Conservation (phyloP, 2,888 invertebrate genomes). For the Fragum whitleyi region DNA sequence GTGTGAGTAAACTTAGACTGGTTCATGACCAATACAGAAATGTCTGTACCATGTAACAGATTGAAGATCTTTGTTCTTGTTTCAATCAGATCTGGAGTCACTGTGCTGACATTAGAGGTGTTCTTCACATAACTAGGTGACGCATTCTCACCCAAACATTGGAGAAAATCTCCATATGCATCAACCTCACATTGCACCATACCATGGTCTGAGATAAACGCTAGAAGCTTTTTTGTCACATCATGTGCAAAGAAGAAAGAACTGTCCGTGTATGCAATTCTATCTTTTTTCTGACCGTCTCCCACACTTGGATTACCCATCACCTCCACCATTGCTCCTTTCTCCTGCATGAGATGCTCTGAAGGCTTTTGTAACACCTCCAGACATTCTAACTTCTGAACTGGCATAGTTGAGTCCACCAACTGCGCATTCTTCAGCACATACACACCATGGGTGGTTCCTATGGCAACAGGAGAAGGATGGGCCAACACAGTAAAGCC, state of each 20-base stretch:
- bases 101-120: slow-evolving; percentile 77
- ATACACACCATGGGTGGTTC: slow-evolving; percentile 86
- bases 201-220: slow-evolving; percentile 78
- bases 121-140: slow-evolving; percentile 80
- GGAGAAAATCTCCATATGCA: slow-evolving; percentile 86
- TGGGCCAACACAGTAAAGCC: slow-evolving; percentile 86
- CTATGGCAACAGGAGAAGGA: slow-evolving; percentile 84
- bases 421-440: slow-evolving; percentile 79
- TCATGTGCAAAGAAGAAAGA: slow-evolving; percentile 85
- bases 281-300: slow-evolving; percentile 66
- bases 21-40: slow-evolving; percentile 83
- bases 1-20: slow-evolving; percentile 86
- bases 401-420: slow-evolving; percentile 65
- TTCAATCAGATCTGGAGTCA: slow-evolving; percentile 74
- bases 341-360: slow-evolving; percentile 81
- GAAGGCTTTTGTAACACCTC: slow-evolving; percentile 86
- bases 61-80: slow-evolving; percentile 80
- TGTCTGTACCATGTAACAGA: slow-evolving; percentile 76
- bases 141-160: slow-evolving; percentile 83
- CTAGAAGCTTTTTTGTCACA: slow-evolving; percentile 81
- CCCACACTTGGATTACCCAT: slow-evolving; percentile 67
- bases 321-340: slow-evolving; percentile 81
- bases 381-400: slow-evolving; percentile 80
- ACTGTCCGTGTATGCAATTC: slow-evolving; percentile 86
- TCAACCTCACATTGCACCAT: slow-evolving; percentile 85